A percentile compares a stretch with the other conserved stretches of the same genome.
Conservation (phyloP, 2,113 vertebrate genomes). For the Hemibagrus wyckioides region DNA sequence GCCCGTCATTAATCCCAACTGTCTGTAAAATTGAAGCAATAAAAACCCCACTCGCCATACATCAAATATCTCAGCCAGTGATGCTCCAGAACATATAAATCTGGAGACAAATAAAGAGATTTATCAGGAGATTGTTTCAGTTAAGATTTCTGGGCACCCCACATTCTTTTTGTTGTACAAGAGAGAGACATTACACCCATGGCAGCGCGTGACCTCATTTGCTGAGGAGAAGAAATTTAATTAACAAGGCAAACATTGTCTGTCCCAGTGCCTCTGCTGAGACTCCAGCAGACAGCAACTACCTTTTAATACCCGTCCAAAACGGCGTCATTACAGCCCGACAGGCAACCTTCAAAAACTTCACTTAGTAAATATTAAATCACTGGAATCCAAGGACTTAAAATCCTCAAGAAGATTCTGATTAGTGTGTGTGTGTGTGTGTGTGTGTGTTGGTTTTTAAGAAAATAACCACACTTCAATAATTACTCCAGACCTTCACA, state of each 20-base stretch:
- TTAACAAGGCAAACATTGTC: conserved; percentile 81
- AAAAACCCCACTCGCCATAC: conserved; percentile 71
- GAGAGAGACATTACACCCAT: conserved; percentile 79
- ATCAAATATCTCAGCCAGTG: conserved; percentile 68
- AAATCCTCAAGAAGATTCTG: conserved; percentile 51
- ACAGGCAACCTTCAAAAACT: conserved; percentile 60
- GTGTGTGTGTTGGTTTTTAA: conserved; percentile 20
- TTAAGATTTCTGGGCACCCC: conserved; percentile 69
- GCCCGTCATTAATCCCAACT: conserved; percentile 77
- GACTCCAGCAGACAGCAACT: conserved; percentile 69
- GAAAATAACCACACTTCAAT: conserved; percentile 52
- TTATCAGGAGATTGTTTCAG: conserved; percentile 73
- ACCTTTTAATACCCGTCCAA: conserved; percentile 64
- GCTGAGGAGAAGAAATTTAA: conserved; percentile 78
- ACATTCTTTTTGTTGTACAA: conserved; percentile 76
- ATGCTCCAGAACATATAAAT: conserved; percentile 73
- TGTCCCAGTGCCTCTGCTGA: conserved; percentile 75
- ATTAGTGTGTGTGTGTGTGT: background rate
- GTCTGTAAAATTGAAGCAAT: conserved; percentile 81
- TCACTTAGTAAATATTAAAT: conserved; percentile 50
- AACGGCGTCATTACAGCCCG: conserved; percentile 48
- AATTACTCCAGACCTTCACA: conserved; percentile 54
- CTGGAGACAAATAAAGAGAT: conserved; percentile 72
- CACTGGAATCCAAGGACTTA: conserved; percentile 48
- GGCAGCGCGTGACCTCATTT: conserved; percentile 78